Conservation (phyloP, 2,797 vertebrate species). For the Adelosebastes latens region DNA sequence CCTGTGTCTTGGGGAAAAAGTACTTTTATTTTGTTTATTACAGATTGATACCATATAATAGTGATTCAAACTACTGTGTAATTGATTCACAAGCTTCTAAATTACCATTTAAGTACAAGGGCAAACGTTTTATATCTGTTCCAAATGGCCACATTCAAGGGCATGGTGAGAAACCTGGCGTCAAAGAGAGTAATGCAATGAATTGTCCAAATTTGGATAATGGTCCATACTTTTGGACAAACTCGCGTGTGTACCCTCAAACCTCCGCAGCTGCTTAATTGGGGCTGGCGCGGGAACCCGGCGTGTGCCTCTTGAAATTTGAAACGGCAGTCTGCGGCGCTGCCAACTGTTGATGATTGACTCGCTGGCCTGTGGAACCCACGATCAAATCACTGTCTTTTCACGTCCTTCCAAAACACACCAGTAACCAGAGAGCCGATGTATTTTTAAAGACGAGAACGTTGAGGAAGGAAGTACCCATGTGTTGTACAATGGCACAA, state of each 20-base stretch:
- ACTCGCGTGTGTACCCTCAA: not conserved
- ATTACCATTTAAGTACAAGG: not conserved
- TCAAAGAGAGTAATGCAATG: not conserved
- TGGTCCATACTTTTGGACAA: slow-evolving; percentile 5
- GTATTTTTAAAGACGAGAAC: not conserved
- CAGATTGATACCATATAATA: not conserved
- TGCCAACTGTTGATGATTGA: slow-evolving; percentile 1
- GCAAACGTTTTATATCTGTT: not conserved
- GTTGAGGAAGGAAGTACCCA: not conserved
- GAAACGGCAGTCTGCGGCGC: not conserved
- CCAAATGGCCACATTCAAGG: not conserved
- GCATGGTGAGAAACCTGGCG: not conserved
- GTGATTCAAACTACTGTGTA: not conserved
- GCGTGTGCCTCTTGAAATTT: not conserved
- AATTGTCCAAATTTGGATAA: not conserved
- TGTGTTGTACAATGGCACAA: not conserved
- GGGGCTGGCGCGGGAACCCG: not conserved
- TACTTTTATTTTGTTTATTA: not conserved
- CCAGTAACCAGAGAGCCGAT: not conserved
- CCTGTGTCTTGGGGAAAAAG: not conserved
- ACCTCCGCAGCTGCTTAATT: slow-evolving; percentile 14
- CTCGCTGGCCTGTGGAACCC: not conserved
- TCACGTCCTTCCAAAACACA: not conserved
- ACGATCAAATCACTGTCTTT: not conserved
- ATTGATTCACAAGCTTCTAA: not conserved